Conservation (phyloP, 2,113 vertebrate genomes). For the Notarius quadriscutis region DNA sequence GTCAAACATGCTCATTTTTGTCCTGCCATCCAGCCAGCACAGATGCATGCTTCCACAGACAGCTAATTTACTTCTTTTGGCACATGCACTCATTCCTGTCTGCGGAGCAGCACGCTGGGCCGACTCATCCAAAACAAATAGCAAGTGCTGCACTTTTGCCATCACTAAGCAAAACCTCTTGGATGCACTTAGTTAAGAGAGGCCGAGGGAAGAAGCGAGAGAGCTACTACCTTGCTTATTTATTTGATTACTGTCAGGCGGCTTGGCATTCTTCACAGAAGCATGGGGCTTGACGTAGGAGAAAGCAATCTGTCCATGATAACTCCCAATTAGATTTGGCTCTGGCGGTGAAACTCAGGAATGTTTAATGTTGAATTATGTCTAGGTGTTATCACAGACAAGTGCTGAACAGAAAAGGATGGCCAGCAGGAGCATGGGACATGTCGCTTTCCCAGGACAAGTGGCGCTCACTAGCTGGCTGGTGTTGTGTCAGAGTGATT, state of each 20-base stretch:
- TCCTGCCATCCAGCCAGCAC: constrained; percentile 47
- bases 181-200: constrained; percentile 36
- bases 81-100: constrained; percentile 53
- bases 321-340: constrained; percentile 46
- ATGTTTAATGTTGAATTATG: constrained; percentile 39
- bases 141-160: constrained; percentile 32
- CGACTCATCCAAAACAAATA: constrained; percentile 58
- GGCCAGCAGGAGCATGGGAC: constrained; percentile 61
- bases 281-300: constrained; percentile 36
- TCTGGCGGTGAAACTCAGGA: constrained; percentile 33
- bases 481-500: constrained; percentile 66
- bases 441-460: constrained; percentile 69
- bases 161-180: constrained; percentile 45
- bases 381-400: constrained; percentile 64
- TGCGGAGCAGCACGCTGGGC: constrained; percentile 44
- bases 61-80: constrained; percentile 59
- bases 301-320: constrained; percentile 57
- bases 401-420: constrained; percentile 60
- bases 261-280: constrained; percentile 19
- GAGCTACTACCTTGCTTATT: constrained; percentile 34
- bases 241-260: constrained; percentile 46
- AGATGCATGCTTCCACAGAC: constrained; percentile 56
- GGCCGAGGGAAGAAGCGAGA: not conserved
- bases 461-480: constrained; percentile 72
- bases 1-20: constrained; percentile 52